phyloP scores from a whole-genome alignment of 1,140 invertebrate genomes.

The Brachionus asplanchnoidis region DNA sequence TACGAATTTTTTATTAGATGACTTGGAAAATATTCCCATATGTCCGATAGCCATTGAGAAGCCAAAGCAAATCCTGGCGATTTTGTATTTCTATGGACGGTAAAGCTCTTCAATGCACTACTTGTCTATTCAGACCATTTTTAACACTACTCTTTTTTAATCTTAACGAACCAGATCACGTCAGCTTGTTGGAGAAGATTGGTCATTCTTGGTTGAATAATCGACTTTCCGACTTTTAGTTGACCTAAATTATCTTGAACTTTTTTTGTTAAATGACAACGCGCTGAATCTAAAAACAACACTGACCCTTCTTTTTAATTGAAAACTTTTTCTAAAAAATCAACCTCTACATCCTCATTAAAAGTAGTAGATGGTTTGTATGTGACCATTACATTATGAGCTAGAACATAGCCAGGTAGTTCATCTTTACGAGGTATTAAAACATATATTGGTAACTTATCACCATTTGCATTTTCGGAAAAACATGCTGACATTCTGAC shows the following conservation, averaged over 20 bases:
- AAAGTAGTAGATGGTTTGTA: background rate
- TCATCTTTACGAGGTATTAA: background rate
- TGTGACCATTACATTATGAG: background rate
- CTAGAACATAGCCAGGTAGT: background rate
- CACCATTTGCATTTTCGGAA: background rate
- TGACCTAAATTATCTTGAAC: background rate
- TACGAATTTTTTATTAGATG: background rate
- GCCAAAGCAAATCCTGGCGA: background rate
- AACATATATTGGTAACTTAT: background rate
- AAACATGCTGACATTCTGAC: background rate
- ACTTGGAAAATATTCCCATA: background rate
- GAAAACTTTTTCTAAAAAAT: background rate
- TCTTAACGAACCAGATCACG: background rate
- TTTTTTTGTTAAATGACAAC: background rate
- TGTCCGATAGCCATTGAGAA: background rate
- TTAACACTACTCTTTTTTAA: background rate
- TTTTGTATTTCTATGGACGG: background rate
- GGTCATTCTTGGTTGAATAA: background rate
- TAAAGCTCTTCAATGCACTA: background rate
- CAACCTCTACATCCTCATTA: background rate
- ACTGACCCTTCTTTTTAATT: background rate
- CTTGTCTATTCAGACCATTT: background rate
- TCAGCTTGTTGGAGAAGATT: background rate
- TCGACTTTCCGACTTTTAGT: background rate
- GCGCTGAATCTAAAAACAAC: background rate